Percentiles rank a stretch among this genome's conserved stretches.
Conservation (phyloP, 1,140 invertebrate species). For the Plutomurus gul region DNA sequence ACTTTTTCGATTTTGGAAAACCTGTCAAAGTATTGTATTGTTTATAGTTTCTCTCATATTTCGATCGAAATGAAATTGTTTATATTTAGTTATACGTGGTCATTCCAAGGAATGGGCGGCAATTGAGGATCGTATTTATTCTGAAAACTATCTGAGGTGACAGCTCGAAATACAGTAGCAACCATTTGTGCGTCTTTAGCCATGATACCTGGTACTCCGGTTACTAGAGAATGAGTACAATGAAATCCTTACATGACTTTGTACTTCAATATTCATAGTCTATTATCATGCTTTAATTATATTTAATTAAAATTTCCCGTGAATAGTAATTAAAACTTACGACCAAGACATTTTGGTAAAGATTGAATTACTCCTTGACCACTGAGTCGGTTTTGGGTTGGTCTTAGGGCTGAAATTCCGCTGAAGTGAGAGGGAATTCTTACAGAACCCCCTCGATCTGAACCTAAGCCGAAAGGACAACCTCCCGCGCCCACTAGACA, state of each 20-base stretch:
- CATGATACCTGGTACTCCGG: constrained; percentile 19
- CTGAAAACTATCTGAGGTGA: not conserved
- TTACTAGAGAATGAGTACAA: not conserved
- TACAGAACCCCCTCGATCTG: constrained; percentile 58
- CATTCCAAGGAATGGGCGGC: constrained; percentile 49
- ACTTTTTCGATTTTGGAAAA: not conserved
- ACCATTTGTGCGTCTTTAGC: not conserved
- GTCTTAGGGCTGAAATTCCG: constrained; percentile 36
- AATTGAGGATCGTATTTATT: constrained; percentile 35
- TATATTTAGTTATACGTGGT: not conserved
- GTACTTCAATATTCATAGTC: not conserved
- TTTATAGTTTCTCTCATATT: not conserved
- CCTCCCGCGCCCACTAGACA: constrained; percentile 53
- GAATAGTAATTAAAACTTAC: no score
- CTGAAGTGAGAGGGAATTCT: constrained; percentile 43
- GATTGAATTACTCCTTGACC: not conserved
- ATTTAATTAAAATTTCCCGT: no score
- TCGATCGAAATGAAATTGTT: not conserved
- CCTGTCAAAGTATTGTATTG: not conserved
- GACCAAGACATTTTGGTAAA: not conserved
- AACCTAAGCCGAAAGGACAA: constrained; percentile 57
- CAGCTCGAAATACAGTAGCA: constrained; percentile 10
- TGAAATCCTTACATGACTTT: not conserved
- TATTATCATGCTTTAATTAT: not conserved
- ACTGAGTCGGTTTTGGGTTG: constrained; percentile 23